These are phyloP conservation scores for Calycopis cecrops DNA, from an alignment of 1,140 invertebrate species.

Conservation along the genomic window DNA sequence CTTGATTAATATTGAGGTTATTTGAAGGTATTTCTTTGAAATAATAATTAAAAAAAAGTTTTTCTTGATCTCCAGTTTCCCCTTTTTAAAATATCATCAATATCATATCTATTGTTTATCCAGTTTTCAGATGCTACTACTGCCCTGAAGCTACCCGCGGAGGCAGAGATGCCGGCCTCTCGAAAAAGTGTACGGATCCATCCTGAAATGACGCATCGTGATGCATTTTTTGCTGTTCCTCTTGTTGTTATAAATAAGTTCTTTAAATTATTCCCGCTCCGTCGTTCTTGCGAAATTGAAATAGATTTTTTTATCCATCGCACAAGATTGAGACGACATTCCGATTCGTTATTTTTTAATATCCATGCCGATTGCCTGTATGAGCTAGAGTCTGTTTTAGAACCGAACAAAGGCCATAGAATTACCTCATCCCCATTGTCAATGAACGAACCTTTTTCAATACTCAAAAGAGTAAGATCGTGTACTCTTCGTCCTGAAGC, in stretches of 20 bases:
- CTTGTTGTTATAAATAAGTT: slow-evolving; percentile 16
- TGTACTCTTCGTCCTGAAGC: neutral
- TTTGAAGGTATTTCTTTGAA: slow-evolving; percentile 14
- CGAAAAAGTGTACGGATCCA: slow-evolving; percentile 19
- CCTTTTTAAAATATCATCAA: slow-evolving; percentile 16
- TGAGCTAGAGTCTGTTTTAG: slow-evolving; percentile 14
- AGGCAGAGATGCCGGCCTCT: slow-evolving; percentile 16
- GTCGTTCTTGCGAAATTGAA: slow-evolving; percentile 5
- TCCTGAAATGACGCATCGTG: slow-evolving; percentile 18
- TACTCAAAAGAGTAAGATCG: slow-evolving; percentile 8
- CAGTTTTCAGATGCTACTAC: slow-evolving; percentile 15
- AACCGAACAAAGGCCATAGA: slow-evolving; percentile 21
- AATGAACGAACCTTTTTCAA: slow-evolving; percentile 10
- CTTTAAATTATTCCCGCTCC: slow-evolving; percentile 13
- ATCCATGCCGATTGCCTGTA: slow-evolving; percentile 22
- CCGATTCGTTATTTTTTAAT: slow-evolving; percentile 14
- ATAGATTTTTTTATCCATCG: slow-evolving; percentile 11
- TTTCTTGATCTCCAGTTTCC: slow-evolving; percentile 21
- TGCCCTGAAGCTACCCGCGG: slow-evolving; percentile 18
- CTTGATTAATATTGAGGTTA: neutral
- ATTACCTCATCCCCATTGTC: slow-evolving; percentile 17
- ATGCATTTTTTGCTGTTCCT: slow-evolving; percentile 10
- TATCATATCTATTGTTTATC: slow-evolving; percentile 7
- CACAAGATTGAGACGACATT: slow-evolving; percentile 15
- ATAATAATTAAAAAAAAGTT: slow-evolving; percentile 22